Evolutionary conservation across 1,140 invertebrate species (phyloP), one percentile per base, ranked within the genome.

Genomic region (Heliconius eleuchia): DNA sequence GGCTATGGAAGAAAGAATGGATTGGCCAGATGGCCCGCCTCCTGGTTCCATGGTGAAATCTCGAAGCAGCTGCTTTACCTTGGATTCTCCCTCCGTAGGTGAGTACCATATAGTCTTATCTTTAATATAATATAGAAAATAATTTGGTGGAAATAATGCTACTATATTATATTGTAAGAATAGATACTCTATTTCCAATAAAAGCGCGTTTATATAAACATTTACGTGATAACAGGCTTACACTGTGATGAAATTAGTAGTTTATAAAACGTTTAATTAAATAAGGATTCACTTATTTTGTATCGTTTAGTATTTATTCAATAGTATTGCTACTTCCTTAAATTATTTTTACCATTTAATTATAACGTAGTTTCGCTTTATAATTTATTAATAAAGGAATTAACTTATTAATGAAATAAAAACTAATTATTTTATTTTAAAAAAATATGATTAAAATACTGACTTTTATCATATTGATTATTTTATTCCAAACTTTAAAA

Each of bases 1-100:
- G 85, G 96, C 96, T 70, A 97, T 97, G 96, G 96, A 97, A 84
- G 96, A 96, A 75, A 84, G 91, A 42, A 94, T 92, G 86, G 94
- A 95, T 73, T 95, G 94, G 94, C 90, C 90, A 71, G 91, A 92
- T 82, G 92, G 88, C 77, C 88, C 88, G 55, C 91, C 91, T 60
- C 90, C 91, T 60, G 89, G 86, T 39, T 84, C 84, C 66, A 89
- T 94, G 55, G 91, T 93, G 46, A 93, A 90, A 80, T 95, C 94
- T 16, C 88, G 94, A 73, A 95, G 94, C 84, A 95, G 94, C 88
- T 95, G 94, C 83, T 95, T 95, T 80, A 86, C 92, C 13, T 81
- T 95, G 70, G 94, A 95, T 83, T 83, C 89, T 84, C 91, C 94
- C 76, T 87, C 87, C 55, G 60, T 78, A 85, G 94, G 94, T 95